phyloP scores from a whole-genome alignment of 2,113 vertebrate species.

The Pampusana beccarii region DNA sequence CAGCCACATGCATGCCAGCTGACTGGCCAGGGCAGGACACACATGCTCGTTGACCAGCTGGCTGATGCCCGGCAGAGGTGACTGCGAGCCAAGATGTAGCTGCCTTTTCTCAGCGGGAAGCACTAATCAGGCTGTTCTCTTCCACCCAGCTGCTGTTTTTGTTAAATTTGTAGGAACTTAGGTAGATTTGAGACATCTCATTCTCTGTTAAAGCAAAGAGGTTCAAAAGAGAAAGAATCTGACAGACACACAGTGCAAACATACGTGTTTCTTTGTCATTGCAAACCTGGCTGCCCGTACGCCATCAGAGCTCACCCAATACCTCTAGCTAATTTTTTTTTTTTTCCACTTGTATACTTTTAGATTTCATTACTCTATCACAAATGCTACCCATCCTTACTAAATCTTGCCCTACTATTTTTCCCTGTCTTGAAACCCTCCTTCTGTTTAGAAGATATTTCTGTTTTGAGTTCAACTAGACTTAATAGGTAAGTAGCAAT shows the following conservation, averaged over 20 bases:
- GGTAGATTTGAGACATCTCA: background rate
- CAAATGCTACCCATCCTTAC: background rate
- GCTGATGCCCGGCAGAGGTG: background rate
- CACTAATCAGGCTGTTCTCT: background rate
- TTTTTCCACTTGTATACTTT: background rate
- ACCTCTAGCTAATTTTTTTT: background rate
- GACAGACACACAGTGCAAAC: background rate
- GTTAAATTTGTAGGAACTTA: background rate
- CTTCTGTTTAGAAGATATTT: background rate
- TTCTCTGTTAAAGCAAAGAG: background rate
- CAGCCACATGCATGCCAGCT: background rate
- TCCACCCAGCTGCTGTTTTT: background rate
- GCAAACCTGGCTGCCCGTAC: background rate
- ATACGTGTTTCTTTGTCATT: fast-evolving
- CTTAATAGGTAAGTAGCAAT: background rate
- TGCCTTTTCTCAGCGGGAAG: background rate
- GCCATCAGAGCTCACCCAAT: background rate
- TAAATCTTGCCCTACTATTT: background rate
- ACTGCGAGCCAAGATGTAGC: background rate
- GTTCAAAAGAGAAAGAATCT: background rate
- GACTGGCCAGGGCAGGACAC: fast-evolving
- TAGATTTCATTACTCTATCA: background rate
- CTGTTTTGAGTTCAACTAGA: background rate
- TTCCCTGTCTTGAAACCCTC: background rate
- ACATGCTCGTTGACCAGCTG: background rate